These are phyloP conservation scores for Drosophila quinaria DNA, from an alignment of 2,888 invertebrate genomes.

Conservation along the genomic window DNA sequence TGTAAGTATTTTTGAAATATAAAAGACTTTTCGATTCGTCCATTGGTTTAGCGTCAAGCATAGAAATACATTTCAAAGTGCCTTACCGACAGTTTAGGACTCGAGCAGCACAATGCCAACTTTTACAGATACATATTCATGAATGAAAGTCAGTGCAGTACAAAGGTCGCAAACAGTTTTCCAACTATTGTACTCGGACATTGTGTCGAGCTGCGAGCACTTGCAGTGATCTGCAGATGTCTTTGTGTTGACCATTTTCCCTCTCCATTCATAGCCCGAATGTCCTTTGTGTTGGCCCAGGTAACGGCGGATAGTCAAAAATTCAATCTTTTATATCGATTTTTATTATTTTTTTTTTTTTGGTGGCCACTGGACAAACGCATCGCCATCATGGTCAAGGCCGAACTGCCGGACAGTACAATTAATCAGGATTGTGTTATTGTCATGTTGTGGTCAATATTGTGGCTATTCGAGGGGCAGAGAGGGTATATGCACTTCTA, in stretches of 20 bases:
- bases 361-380: slow-evolving; percentile 21
- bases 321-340: slow-evolving; percentile 21
- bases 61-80: slow-evolving; percentile 64
- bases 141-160: slow-evolving; percentile 75
- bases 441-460: slow-evolving; percentile 70
- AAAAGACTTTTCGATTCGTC: slow-evolving; percentile 30
- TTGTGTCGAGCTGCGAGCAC: slow-evolving; percentile 49
- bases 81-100: slow-evolving; percentile 51
- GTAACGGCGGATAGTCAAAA: slow-evolving; percentile 27
- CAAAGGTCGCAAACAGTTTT: slow-evolving; percentile 43
- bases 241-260: slow-evolving; percentile 37
- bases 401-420: slow-evolving; percentile 32
- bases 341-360: slow-evolving; percentile 13
- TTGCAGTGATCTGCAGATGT: slow-evolving; percentile 75
- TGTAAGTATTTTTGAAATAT: slow-evolving; percentile 27
- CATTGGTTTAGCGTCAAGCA: slow-evolving; percentile 21
- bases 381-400: slow-evolving; percentile 45
- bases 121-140: slow-evolving; percentile 51
- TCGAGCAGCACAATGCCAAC: slow-evolving; percentile 48
- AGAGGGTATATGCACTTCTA: slow-evolving; percentile 11
- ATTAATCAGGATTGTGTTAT: slow-evolving; percentile 61
- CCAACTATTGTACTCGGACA: slow-evolving; percentile 28
- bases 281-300: slow-evolving; percentile 49
- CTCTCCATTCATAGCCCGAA: slow-evolving; percentile 34
- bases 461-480: slow-evolving; percentile 61